Evolutionary conservation across 1,140 invertebrate species (phyloP).

Genomic region (Drosophila kikkawai): DNA sequence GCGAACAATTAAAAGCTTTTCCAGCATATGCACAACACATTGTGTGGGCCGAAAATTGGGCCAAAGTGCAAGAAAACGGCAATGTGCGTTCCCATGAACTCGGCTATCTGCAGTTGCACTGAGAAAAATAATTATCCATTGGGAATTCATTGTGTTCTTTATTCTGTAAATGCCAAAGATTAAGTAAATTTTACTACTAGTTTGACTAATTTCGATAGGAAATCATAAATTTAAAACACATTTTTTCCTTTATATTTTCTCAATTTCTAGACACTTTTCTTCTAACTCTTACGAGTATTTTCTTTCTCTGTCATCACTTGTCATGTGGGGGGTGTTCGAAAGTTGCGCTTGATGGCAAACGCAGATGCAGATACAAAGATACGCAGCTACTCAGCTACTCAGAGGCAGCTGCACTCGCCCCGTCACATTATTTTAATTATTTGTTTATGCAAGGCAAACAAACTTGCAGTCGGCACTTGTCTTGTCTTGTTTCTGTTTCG

Average conservation of each 20-base stretch:
- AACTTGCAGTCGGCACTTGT: constrained; percentile 69
- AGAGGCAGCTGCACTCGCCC: constrained; percentile 50
- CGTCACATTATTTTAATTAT: constrained; percentile 81
- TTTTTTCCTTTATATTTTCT: neutral
- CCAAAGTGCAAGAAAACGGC: constrained; percentile 40
- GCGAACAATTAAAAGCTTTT: constrained; percentile 73
- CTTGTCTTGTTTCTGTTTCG: constrained; percentile 38
- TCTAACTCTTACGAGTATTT: too few species aligned
- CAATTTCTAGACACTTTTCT: neutral
- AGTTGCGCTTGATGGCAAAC: constrained; percentile 63
- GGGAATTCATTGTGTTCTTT: neutral
- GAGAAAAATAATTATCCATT: neutral
- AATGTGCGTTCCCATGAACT: constrained; percentile 47
- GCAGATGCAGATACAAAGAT: constrained; percentile 54
- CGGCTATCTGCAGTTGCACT: constrained; percentile 27
- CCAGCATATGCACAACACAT: constrained; percentile 72
- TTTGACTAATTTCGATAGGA: too few species aligned
- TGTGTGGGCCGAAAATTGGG: constrained; percentile 49
- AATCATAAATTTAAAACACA: too few species aligned
- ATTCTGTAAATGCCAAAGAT: neutral
- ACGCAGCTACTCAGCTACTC: constrained; percentile 2
- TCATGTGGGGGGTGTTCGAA: constrained; percentile 39
- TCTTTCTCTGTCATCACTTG: constrained; percentile 5
- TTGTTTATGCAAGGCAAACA: constrained; percentile 79
- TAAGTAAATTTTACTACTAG: too few species aligned